These are phyloP conservation scores for Bucorvus abyssinicus DNA, from an alignment of 2,797 vertebrate genomes.

Conservation along the genomic window DNA sequence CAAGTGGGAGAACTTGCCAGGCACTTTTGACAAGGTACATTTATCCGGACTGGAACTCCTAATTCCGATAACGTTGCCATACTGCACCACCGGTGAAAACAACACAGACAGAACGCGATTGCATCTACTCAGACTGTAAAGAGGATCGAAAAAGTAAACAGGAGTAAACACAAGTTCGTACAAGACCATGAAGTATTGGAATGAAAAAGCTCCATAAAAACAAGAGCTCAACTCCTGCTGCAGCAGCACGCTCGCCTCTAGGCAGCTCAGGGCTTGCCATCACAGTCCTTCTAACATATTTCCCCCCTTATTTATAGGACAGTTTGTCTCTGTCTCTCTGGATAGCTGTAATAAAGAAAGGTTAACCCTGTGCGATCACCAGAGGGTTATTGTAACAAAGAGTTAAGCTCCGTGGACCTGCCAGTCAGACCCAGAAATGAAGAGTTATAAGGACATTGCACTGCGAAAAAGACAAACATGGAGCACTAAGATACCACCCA, in stretches of 20 bases:
- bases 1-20: not conserved
- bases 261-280: not conserved
- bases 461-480: conserved; percentile 6
- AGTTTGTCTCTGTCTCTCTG: not conserved
- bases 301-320: not conserved
- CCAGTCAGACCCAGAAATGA: not conserved
- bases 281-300: not conserved
- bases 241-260: not conserved
- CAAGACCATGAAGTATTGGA: not conserved
- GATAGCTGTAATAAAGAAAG: not conserved
- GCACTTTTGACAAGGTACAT: not conserved
- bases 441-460: not conserved
- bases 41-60: not conserved
- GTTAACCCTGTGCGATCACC: not conserved
- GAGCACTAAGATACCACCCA: conserved; percentile 73
- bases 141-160: not conserved
- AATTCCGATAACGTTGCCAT: fast-evolving
- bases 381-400: not conserved
- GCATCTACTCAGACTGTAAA: not conserved
- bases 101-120: not conserved
- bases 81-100: not conserved
- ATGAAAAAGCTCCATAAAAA: not conserved
- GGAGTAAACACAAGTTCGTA: not conserved
- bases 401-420: not conserved
- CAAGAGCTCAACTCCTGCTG: not conserved